Evolutionary conservation across 2,797 vertebrate genomes (phyloP), one percentile per base, ranked within the genome.

Genomic region (Salmo trutta): DNA sequence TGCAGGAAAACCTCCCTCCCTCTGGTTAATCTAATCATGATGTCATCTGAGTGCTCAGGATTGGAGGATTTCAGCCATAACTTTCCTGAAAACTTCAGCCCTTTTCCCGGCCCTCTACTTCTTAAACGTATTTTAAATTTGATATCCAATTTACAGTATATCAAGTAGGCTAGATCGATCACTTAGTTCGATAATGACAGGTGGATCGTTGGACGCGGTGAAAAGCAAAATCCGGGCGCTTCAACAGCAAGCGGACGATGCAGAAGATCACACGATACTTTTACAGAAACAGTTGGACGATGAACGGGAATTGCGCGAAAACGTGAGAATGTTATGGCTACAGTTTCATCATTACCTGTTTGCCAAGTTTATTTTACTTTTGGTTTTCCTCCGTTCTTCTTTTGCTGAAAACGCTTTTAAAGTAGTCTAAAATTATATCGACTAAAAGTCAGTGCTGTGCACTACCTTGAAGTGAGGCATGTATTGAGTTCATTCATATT

Each of bases 201-300:
- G 53, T 19, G 53, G 33, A 59, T 47, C 14, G 33, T 73, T 98
- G 93, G 97, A 98, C 80, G 89, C 93, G 21, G 95, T 98, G 59
- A 97, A 97, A 91, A 95, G 95, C 92, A 98, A 98, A 92, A 97
- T 98, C 93, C 96, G 96, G 81, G 87, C 89, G 53, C 93, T 98
- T 73, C 96, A 97, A 91, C 94, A 91, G 83, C 96, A 98, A 90
- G 95, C 95, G 56, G 96, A 98, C 88, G 96, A 97, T 84, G 97
- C 96, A 59, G 96, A 98, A 76, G 96, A 96, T 66, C 94, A 95
- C 36, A 94, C 96, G 54, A 92, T 94, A 90, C 82, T 80, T 6
- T 88, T 97, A 88, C 96, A 98, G 92, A 93, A 92, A 80, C 94
- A 96, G 52, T 77, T 97, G 92, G 95, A 97, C 83, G 85, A 84